Conservation (phyloP, 2,797 vertebrate species). For the Falco columbarius region DNA sequence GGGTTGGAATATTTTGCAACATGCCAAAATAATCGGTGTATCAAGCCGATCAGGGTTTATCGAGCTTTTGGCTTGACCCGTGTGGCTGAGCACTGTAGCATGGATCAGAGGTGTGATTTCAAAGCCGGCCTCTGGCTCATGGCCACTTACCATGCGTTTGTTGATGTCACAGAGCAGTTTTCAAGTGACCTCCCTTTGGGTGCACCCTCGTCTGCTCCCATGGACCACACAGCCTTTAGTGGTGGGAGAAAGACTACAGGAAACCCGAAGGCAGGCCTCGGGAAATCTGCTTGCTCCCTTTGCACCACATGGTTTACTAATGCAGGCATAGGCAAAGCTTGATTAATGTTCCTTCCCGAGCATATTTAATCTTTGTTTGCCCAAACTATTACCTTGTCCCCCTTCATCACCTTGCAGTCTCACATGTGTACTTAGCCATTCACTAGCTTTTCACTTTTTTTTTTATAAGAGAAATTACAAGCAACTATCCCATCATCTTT, state of each 20-base stretch:
- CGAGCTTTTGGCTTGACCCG: background rate
- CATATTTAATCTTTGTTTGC: background rate
- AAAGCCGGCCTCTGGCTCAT: background rate
- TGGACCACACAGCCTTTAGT: background rate
- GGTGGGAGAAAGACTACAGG: background rate
- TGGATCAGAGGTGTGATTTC: background rate
- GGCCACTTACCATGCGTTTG: accelerated
- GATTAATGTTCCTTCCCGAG: background rate
- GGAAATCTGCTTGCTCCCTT: background rate
- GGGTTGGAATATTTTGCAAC: background rate
- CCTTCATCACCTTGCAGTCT: background rate
- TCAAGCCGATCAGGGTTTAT: too few relatives aligned
- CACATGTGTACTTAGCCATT: background rate
- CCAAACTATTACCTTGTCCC: background rate
- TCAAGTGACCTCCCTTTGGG: background rate
- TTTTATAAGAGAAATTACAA: background rate
- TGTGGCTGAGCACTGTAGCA: accelerated
- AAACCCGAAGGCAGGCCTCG: background rate
- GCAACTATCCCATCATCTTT: background rate
- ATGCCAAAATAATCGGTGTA: too few relatives aligned
- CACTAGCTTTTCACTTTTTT: background rate
- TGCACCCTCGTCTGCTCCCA: background rate
- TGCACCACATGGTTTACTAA: background rate
- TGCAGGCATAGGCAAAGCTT: background rate
- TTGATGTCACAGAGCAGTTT: background rate